phyloP scores from a whole-genome alignment of 1,140 invertebrate genomes.

The Venustaconcha ellipsiformis region DNA sequence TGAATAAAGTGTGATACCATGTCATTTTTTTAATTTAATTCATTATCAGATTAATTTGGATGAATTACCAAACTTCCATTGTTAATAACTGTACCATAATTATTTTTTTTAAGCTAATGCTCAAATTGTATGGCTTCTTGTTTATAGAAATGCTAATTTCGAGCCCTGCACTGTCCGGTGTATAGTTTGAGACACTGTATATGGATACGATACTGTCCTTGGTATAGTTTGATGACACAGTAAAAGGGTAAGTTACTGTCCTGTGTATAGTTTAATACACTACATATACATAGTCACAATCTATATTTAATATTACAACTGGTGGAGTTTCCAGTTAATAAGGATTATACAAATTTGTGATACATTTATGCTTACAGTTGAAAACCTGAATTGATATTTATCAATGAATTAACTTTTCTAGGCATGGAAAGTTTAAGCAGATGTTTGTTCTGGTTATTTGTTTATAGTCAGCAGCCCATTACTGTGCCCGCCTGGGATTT shows the following conservation, averaged over 20 bases:
- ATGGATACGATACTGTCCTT: neutral
- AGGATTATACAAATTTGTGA: neutral
- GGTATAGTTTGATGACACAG: neutral
- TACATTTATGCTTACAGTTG: neutral
- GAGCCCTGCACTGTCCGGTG: neutral
- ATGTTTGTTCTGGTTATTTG: slow-evolving; percentile 3
- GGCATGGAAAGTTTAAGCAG: neutral
- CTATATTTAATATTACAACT: slow-evolving; percentile 1
- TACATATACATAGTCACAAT: neutral
- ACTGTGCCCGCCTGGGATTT: slow-evolving; percentile 93
- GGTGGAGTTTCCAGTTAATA: neutral
- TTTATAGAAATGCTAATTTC: too few relatives aligned
- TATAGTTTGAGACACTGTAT: too few relatives aligned
- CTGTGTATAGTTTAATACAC: neutral
- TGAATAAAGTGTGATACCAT: too few relatives aligned
- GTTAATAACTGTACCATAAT: too few relatives aligned
- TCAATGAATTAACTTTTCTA: neutral
- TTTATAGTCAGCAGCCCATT: slow-evolving; percentile 91
- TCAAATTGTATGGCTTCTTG: too few relatives aligned
- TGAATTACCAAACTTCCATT: too few relatives aligned
- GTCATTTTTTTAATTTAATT: too few relatives aligned
- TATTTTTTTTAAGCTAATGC: too few relatives aligned
- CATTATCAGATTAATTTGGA: too few relatives aligned
- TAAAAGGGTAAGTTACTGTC: neutral
- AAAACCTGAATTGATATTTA: neutral